Percentiles rank a stretch among this genome's conserved stretches.
Conservation (phyloP, 2,888 invertebrate genomes). For the Acheta domesticus region DNA sequence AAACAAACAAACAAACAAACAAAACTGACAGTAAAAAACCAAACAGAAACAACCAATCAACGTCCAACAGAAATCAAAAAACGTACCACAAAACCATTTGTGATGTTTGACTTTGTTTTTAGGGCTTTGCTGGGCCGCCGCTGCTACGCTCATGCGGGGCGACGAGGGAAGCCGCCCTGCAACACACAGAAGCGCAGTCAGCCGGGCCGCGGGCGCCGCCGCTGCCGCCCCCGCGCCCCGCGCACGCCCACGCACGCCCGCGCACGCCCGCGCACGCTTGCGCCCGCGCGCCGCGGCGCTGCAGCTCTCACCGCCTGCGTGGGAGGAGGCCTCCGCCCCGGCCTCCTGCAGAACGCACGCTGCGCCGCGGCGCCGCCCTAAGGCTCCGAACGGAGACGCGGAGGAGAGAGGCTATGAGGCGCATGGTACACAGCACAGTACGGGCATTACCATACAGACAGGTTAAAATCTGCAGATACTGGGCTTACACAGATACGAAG, state of each 20-base stretch:
- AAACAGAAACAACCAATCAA: slow-evolving; percentile 18
- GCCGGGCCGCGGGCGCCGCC: background rate
- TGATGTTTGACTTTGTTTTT: slow-evolving; percentile 18
- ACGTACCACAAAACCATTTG: slow-evolving; percentile 18
- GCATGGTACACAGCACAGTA: too few relatives aligned
- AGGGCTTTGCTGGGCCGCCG: slow-evolving; percentile 2
- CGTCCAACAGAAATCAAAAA: slow-evolving; percentile 10
- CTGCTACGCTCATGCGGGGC: slow-evolving; percentile 6
- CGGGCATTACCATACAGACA: too few relatives aligned
- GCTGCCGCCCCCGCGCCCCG: background rate
- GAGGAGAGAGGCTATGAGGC: too few relatives aligned
- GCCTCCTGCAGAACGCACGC: too few relatives aligned
- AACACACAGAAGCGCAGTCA: background rate
- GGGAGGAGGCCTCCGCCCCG: too few relatives aligned
- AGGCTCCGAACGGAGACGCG: too few relatives aligned
- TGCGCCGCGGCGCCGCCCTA: too few relatives aligned
- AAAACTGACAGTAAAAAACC: slow-evolving; percentile 6
- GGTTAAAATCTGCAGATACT: too few relatives aligned
- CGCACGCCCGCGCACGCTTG: background rate
- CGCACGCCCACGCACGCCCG: background rate
- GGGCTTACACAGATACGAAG: too few relatives aligned
- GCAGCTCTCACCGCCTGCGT: background rate
- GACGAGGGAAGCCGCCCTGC: background rate
- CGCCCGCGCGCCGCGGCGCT: background rate
- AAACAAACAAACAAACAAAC: background rate